Conservation (phyloP, 2,113 vertebrate species). For the Macquaria ambigua region DNA sequence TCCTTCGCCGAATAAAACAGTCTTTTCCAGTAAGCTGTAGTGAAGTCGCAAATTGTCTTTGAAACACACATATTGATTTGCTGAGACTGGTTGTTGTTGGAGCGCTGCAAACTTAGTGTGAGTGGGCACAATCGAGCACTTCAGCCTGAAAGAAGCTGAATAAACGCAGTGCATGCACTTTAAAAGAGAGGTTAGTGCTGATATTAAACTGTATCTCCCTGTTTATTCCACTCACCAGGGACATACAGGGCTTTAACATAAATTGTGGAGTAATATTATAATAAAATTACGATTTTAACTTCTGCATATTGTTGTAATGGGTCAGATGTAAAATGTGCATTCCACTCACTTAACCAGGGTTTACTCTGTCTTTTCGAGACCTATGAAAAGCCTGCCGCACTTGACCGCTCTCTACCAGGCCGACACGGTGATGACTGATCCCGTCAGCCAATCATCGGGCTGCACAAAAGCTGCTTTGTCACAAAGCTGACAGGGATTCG, state of each 20-base stretch:
- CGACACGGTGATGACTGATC: constrained; percentile 53
- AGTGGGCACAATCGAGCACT: background rate
- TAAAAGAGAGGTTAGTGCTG: background rate
- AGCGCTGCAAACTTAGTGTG: background rate
- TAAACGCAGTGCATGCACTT: constrained; percentile 2
- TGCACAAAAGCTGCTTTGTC: constrained; percentile 72
- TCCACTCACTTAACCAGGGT: background rate
- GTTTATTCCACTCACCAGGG: background rate
- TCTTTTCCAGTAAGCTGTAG: background rate
- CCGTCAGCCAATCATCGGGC: constrained; percentile 44
- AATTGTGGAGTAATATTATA: background rate
- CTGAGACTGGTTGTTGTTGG: background rate
- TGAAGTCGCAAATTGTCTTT: background rate
- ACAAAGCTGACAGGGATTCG: constrained; percentile 44
- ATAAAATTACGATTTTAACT: background rate
- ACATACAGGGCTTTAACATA: background rate
- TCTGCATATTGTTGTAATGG: background rate
- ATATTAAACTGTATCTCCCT: background rate
- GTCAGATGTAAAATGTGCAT: background rate
- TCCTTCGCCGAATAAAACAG: background rate
- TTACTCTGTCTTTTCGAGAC: background rate
- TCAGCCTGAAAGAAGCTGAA: background rate
- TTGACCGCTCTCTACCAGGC: constrained; percentile 28
- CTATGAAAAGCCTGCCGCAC: background rate
- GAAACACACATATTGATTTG: constrained; percentile 10